These are phyloP conservation scores for Hetaerina americana DNA, from an alignment of 1,140 invertebrate genomes.

Conservation along the genomic window DNA sequence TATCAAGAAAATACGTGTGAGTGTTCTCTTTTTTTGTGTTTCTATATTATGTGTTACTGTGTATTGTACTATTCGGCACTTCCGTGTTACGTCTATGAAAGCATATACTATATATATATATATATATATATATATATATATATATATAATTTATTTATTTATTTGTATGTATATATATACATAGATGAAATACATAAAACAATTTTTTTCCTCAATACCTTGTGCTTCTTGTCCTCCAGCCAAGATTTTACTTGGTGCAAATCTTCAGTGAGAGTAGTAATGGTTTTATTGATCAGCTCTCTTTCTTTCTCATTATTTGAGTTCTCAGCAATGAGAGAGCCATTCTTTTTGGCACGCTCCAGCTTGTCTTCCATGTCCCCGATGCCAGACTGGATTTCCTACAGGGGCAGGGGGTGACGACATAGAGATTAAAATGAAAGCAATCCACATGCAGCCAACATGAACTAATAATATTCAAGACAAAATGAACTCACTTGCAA, in stretches of 20 bases:
- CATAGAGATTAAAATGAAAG: too few species aligned
- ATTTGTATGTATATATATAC: background rate
- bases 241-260: slow-evolving; percentile 56
- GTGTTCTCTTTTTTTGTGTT: too few species aligned
- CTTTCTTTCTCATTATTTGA: slow-evolving; percentile 63
- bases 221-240: slow-evolving; percentile 66
- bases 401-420: too few species aligned
- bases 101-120: too few species aligned
- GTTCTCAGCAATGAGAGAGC: slow-evolving; percentile 61
- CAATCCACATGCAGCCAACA: too few species aligned
- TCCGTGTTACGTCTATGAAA: too few species aligned
- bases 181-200: background rate
- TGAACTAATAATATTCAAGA: background rate
- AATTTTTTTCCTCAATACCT: slow-evolving; percentile 21
- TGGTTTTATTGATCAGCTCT: slow-evolving; percentile 56
- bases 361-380: slow-evolving; percentile 57
- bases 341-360: slow-evolving; percentile 62
- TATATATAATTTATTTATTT: too few species aligned
- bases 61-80: too few species aligned
- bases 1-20: too few species aligned
- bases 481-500: slow-evolving; percentile 31
- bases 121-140: too few species aligned
- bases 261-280: slow-evolving; percentile 61
- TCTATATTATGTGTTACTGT: too few species aligned
- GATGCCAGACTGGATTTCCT: slow-evolving; percentile 62